Evolutionary conservation across 2,888 invertebrate genomes (phyloP).

Genomic region (Scelioninae gen. 1): DNA sequence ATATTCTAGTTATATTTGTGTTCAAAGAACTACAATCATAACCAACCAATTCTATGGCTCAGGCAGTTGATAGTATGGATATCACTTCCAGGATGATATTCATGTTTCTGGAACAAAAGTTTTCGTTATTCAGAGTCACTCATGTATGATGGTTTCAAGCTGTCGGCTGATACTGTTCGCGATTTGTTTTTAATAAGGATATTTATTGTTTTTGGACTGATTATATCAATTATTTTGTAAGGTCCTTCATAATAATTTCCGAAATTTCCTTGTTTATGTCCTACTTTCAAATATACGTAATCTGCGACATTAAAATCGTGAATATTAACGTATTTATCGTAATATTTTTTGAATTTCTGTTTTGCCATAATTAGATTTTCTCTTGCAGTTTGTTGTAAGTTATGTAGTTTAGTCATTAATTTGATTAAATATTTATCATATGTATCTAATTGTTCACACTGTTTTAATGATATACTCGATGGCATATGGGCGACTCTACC

Average conservation of each 20-base stretch:
- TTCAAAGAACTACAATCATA: neutral
- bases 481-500: no score
- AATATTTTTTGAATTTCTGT: neutral
- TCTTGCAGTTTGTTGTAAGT: neutral
- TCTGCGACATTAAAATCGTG: neutral
- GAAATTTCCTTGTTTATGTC: neutral
- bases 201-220: neutral
- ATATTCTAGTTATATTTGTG: neutral
- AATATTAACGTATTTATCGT: neutral
- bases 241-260: neutral
- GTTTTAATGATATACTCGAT: no score
- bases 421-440: no score
- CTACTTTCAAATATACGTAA: neutral
- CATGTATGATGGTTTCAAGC: neutral
- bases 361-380: neutral
- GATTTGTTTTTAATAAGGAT: neutral
- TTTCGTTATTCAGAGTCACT: neutral
- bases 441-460: no score
- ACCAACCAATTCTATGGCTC: neutral
- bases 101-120: neutral
- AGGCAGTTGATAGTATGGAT: neutral
- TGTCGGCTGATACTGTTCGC: neutral
- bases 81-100: neutral
- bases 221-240: neutral
- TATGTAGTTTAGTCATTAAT: neutral